Base-by-base conservation (phyloP, 2,797 vertebrate genomes). In the Myiotriccus ornatus region DNA sequence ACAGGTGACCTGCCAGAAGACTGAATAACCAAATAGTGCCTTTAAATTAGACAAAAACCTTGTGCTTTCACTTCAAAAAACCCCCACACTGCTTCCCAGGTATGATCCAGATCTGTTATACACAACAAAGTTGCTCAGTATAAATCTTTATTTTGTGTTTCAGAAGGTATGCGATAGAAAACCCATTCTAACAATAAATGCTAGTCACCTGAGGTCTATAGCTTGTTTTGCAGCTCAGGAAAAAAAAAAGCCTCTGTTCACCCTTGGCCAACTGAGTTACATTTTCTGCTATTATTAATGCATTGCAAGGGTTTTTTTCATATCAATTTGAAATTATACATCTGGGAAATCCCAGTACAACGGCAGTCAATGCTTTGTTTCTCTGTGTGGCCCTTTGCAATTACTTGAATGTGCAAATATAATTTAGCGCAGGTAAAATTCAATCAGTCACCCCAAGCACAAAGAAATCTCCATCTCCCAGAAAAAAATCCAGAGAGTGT, bases 271-370 rank as follows among this genome's bases (percentile, higher is more conserved):
- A 96, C 94, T 12, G 81, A 95, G 94, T 97, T 97, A 96, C 97
- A 97, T 97, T 98, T 97, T 96, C 91, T 91, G 96, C 95, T 97
- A 97, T 98, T 98, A 98, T 98, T 98, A 98, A 98, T 98, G 97
- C 97, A 97, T 97, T 96, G 97, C 97, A 90, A 97, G 94, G 93
- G 43, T 49, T 98, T 98, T 97, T 97, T 98, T 97, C 96, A 97
- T 98, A 98, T 98, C 98, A 98, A 98, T 99, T 98, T 98, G 98
- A 98, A 98, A 98, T 98, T 98, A 98, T 98, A 98, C 98, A 97
- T 97, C 97, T 98, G 97, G 97, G 98, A 98, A 98, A 98, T 98
- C 98, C 98, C 97, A 96, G 94, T 94, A 97, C 98, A 98, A 97
- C 97, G 93, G 97, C 97, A 97, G 98, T 94, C 97, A 97, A 96